Base-by-base conservation (phyloP, 2,888 invertebrate genomes). In the Malthinus seriepunctatus region DNA sequence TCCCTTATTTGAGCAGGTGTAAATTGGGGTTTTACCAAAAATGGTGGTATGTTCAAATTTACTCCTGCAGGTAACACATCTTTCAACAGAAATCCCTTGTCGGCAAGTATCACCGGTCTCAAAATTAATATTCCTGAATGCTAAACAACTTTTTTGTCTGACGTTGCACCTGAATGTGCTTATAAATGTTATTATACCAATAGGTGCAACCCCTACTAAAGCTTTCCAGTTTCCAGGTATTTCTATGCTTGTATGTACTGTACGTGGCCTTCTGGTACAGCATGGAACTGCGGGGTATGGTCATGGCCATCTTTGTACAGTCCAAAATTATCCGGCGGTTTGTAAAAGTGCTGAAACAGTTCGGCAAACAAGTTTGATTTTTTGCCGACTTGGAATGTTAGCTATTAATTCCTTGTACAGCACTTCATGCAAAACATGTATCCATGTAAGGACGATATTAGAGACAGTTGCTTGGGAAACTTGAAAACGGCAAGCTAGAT, bases 171-270 rank as follows among this genome's bases (percentile, higher is more conserved):
- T 23, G 23, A 5, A 2, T 23, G 23, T 23, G 23, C 23, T 23
- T 5, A 23, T 5, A 5, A 23, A 23, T 5, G 23, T 23, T n/a
- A n/a, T 23, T 23, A 23, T 5, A 23, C 71, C 71, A 66, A 69
- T 69, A 15, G 71, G 70, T 14, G 71, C 68, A 53, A 69, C 65
- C 9, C 65, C 68, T 11, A 70, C 52, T 9, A 71, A 48, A 23
- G 49, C 64, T 62, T 71, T 72, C 49, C n/a, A n/a, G n/a, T 23
- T 23, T 23, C 23, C 14, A 34, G 1, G 35, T 49, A 14, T 49
- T 49, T 10, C 35, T 7, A 15, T 49, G 34, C 31, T 49, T 49
- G 15, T 49, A 35, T 8, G 23, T 23, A 15, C 52, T 45, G n/a
- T 33, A 52, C 1, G 52, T 52, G 2, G 14, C 6, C 5, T 39